Base-by-base conservation (phyloP, 1,140 invertebrate species). In the Stenopsyche tienmushanensis region DNA sequence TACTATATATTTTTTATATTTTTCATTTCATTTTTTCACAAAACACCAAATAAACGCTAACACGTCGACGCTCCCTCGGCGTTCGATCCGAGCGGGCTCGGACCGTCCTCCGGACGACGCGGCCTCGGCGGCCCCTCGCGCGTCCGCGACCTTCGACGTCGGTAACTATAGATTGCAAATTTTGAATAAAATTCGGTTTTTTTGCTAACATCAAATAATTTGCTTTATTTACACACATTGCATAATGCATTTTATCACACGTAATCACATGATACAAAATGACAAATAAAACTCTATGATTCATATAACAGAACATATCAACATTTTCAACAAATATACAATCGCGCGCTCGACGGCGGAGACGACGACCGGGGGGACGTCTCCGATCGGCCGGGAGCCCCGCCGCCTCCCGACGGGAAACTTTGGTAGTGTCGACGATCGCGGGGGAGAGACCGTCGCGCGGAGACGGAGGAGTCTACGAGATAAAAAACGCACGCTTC, bases 1-100 rank as follows among this genome's bases (percentile, higher is more conserved):
- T 55, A 63, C 39, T 63, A 63, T 60, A 63, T 65, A 42, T 69
- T 69, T 65, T 39, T 63, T 47, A 57, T 34, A 7, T 34, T 65
- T 69, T 69, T 57, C 8, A 52, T 59, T 45, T 34, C 24, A 45
- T 54, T 55, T 66, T 66, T 66, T 24, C 41, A 45, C 45, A 57
- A 62, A 66, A 66, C 65, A 66, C 57, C 57, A 59, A 66, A 42
- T 62, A 66, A 62, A 65, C 45, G 64, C 63, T 65, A 64, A 63
- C 41, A 62, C 58, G 29, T 45, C n/a, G n/a, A n/a, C n/a, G n/a
- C n/a, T n/a, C n/a, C n/a, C n/a, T n/a, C n/a, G n/a, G n/a, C n/a
- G n/a, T n/a, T n/a, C n/a, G n/a, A n/a, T n/a, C n/a, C n/a, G n/a
- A n/a, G n/a, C n/a, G n/a, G n/a, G n/a, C n/a, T n/a, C n/a, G n/a